Evolutionary conservation across 2,888 invertebrate genomes (phyloP).

Genomic region (Loripinus fragilis): DNA sequence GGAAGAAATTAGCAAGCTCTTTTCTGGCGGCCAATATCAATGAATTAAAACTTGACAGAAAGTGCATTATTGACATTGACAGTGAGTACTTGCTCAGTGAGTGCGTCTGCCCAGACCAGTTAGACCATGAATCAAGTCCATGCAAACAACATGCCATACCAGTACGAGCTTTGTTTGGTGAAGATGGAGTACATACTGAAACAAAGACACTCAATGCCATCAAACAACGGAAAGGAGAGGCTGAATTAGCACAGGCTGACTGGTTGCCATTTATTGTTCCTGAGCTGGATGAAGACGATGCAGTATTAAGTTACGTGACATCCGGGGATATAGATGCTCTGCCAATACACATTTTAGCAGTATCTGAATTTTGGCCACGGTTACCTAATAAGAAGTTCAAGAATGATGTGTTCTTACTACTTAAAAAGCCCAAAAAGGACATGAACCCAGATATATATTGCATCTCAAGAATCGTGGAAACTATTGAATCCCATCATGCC

Average conservation of each 20-base stretch:
- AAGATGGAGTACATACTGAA: neutral
- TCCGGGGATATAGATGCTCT: slow-evolving; percentile 50
- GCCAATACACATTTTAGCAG: slow-evolving; percentile 35
- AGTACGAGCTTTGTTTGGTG: slow-evolving; percentile 22
- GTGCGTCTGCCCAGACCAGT: neutral
- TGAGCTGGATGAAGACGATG: slow-evolving; percentile 12
- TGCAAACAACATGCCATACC: slow-evolving; percentile 26
- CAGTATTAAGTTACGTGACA: slow-evolving; percentile 30
- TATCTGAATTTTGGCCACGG: slow-evolving; percentile 36
- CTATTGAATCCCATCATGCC: slow-evolving; percentile 12
- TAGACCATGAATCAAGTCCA: neutral
- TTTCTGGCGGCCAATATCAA: slow-evolving; percentile 27
- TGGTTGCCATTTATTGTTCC: slow-evolving; percentile 22
- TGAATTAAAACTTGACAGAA: slow-evolving; percentile 5
- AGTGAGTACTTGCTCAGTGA: slow-evolving; percentile 29
- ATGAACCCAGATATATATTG: slow-evolving; percentile 28
- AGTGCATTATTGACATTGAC: slow-evolving; percentile 27
- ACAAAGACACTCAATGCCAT: neutral
- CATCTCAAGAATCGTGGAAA: slow-evolving; percentile 28
- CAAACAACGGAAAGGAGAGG: slow-evolving; percentile 41
- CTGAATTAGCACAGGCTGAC: slow-evolving; percentile 39
- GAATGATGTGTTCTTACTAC: slow-evolving; percentile 25
- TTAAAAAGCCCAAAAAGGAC: slow-evolving; percentile 27
- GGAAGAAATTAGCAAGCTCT: slow-evolving; percentile 36
- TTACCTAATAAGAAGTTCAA: slow-evolving; percentile 27